These are phyloP conservation scores for Macrosiphum euphorbiae DNA, from an alignment of 2,888 invertebrate species.

Conservation along the genomic window DNA sequence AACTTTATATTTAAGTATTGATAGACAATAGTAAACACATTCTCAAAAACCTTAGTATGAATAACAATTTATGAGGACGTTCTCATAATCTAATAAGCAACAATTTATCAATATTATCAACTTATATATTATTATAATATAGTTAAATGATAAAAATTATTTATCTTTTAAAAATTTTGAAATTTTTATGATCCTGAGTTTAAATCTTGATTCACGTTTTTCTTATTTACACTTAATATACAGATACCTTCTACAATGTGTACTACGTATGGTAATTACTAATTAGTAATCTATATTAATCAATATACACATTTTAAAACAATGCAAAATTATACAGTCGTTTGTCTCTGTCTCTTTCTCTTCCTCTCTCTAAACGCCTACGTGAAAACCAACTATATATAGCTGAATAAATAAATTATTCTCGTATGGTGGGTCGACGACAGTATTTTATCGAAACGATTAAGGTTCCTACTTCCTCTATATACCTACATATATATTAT, in stretches of 20 bases:
- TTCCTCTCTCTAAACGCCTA: slow-evolving; percentile 21
- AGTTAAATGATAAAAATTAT: neutral
- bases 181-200: neutral
- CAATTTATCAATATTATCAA: too few relatives aligned
- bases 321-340: neutral
- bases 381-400: neutral
- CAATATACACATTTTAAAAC: neutral
- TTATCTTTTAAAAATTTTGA: neutral
- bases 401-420: slow-evolving; percentile 39
- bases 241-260: neutral
- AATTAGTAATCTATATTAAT: neutral
- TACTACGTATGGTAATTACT: neutral
- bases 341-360: neutral
- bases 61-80: too few relatives aligned
- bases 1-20: neutral
- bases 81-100: too few relatives aligned
- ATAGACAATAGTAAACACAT: neutral
- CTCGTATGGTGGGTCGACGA: slow-evolving; percentile 32
- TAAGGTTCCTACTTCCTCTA: neutral
- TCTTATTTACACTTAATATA: neutral
- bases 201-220: neutral
- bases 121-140: neutral
- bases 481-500: neutral
- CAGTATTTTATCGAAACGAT: slow-evolving; percentile 27
- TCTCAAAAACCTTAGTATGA: neutral